Evolutionary conservation across 2,797 vertebrate genomes (phyloP).

Genomic region (Anas flavirostris): DNA sequence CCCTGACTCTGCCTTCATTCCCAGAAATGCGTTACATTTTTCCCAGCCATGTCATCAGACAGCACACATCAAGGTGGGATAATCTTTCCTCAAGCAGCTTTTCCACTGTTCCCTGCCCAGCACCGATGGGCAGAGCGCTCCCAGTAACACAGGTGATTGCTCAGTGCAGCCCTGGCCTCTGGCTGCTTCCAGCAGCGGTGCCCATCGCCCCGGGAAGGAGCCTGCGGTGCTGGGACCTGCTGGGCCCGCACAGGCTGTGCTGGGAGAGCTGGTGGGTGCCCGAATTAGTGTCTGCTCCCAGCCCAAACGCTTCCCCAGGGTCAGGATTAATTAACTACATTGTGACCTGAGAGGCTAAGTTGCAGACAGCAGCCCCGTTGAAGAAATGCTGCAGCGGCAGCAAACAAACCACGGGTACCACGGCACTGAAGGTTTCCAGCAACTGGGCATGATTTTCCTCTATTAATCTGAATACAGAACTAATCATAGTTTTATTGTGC

Average conservation of each 20-base stretch:
- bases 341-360: background rate
- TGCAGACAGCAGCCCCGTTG: background rate
- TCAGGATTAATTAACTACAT: background rate
- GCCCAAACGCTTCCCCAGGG: too few relatives aligned
- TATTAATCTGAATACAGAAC: background rate
- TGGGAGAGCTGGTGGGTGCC: background rate
- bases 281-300: background rate
- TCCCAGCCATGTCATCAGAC: background rate
- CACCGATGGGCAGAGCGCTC: background rate
- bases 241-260: rapidly evolving
- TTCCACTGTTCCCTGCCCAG: background rate
- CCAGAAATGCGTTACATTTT: background rate
- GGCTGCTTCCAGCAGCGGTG: background rate
- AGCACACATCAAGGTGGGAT: background rate
- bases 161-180: background rate
- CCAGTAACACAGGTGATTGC: rapidly evolving
- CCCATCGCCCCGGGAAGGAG: background rate
- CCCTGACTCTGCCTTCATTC: background rate
- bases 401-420: background rate
- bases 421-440: background rate
- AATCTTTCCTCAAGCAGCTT: background rate
- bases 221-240: background rate
- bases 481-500: background rate
- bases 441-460: background rate
- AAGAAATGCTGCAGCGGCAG: background rate